A percentile compares a stretch with the other conserved stretches of the same genome.
Evolutionary conservation across 2,797 vertebrate species (phyloP).

Genomic region (Oreonectes daqikongensis): DNA sequence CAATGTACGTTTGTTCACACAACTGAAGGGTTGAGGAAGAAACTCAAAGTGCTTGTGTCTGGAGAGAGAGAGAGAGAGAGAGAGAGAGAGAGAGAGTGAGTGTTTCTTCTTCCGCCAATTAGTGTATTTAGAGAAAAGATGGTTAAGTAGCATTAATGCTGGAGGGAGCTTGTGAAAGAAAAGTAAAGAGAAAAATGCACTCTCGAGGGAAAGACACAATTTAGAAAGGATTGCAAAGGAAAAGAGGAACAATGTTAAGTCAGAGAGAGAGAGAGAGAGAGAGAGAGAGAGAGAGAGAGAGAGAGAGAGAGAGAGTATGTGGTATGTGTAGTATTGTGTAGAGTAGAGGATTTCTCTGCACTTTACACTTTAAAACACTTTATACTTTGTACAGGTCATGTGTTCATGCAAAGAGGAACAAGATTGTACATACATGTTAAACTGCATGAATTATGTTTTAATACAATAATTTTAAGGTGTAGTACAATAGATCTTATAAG

Average conservation of each 20-base stretch:
- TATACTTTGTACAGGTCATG: not conserved
- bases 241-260: not conserved
- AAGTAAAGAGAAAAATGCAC: constrained; percentile 4
- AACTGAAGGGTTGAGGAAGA: not conserved
- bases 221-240: not conserved
- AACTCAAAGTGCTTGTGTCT: constrained; percentile 7
- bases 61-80: constrained; percentile 6
- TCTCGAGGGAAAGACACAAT: not conserved
- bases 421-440: too few relatives aligned
- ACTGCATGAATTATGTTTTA: not conserved
- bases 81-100: constrained; percentile 12
- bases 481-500: not conserved
- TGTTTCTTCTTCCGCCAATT: constrained; percentile 21
- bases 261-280: too few relatives aligned
- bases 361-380: too few relatives aligned
- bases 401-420: too few relatives aligned
- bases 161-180: constrained; percentile 25
- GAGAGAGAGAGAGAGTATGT: not conserved
- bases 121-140: constrained; percentile 9
- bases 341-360: too few relatives aligned
- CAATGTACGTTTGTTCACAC: not conserved
- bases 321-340: not conserved
- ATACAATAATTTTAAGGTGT: not conserved
- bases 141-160: constrained; percentile 35
- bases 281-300: not conserved